Evolutionary conservation across 2,113 vertebrate genomes (phyloP).

Genomic region (Paramisgurnus dabryanus): DNA sequence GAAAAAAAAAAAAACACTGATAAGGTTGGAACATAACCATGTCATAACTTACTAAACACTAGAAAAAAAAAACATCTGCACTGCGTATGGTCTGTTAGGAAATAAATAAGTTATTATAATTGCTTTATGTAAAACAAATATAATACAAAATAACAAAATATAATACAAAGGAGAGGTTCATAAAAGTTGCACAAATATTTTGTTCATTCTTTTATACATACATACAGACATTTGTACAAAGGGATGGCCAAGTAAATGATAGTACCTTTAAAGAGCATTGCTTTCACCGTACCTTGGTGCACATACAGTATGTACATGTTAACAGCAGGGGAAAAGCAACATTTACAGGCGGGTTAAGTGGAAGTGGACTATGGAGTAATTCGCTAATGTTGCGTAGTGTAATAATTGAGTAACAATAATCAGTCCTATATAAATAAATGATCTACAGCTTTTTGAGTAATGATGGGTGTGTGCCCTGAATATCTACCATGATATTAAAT

Average conservation of each 20-base stretch:
- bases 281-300: conserved; percentile 86
- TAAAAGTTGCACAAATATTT: conserved; percentile 73
- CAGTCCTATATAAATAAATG: not conserved
- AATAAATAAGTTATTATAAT: conserved; percentile 89
- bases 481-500: not conserved
- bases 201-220: conserved; percentile 78
- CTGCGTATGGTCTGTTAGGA: conserved; percentile 86
- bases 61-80: conserved; percentile 66
- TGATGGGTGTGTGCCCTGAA: conserved; percentile 48
- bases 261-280: conserved; percentile 82
- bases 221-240: conserved; percentile 87
- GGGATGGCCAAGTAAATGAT: conserved; percentile 85
- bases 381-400: not conserved
- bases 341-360: conserved; percentile 67
- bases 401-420: not conserved
- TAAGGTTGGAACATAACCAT: conserved; percentile 80
- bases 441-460: not conserved
- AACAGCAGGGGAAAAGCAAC: conserved; percentile 78
- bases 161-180: conserved; percentile 73
- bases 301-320: conserved; percentile 87
- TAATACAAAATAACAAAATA: conserved; percentile 77
- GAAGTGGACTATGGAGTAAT: conserved; percentile 7
- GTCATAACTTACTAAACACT: conserved; percentile 81
- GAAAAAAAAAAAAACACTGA: conserved; percentile 83
- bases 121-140: conserved; percentile 72